Conservation (phyloP, 1,140 invertebrate species). For the Brachionus rotundiformis region DNA sequence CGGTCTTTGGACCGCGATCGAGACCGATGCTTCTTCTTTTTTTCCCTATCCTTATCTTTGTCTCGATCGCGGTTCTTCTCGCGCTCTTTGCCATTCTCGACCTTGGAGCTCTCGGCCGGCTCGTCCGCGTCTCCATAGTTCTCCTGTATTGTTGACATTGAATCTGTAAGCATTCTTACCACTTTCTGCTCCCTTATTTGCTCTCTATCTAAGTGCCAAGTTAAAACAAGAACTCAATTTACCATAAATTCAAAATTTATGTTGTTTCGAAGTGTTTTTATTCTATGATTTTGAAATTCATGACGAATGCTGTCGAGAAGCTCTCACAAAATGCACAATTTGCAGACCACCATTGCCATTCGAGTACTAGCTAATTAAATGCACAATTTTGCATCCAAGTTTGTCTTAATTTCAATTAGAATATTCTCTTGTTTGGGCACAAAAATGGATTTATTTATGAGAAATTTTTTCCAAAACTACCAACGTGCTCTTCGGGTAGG, state of each 20-base stretch:
- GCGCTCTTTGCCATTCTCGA: not conserved
- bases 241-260: not conserved
- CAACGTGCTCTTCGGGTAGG: not conserved
- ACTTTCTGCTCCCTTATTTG: not conserved
- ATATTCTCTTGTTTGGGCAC: not conserved
- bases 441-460: slow-evolving; percentile 42
- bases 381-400: not conserved
- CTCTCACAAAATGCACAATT: not conserved
- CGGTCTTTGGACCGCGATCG: slow-evolving; percentile 30
- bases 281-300: not conserved
- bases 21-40: slow-evolving; percentile 43
- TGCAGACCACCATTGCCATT: not conserved
- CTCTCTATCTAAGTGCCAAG: not conserved
- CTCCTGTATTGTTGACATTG: slow-evolving; percentile 20
- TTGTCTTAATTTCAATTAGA: not conserved
- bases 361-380: not conserved
- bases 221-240: not conserved
- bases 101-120: not conserved
- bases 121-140: slow-evolving; percentile 17
- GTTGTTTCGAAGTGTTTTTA: not conserved
- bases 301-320: not conserved
- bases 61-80: not conserved
- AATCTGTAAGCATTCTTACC: slow-evolving; percentile 15
- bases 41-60: slow-evolving; percentile 54
- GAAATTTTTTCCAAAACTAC: slow-evolving; percentile 34